A percentile compares a stretch with the other conserved stretches of the same genome.
Evolutionary conservation across 2,113 vertebrate species (phyloP).

Genomic region (Corythornis madagascariensis): DNA sequence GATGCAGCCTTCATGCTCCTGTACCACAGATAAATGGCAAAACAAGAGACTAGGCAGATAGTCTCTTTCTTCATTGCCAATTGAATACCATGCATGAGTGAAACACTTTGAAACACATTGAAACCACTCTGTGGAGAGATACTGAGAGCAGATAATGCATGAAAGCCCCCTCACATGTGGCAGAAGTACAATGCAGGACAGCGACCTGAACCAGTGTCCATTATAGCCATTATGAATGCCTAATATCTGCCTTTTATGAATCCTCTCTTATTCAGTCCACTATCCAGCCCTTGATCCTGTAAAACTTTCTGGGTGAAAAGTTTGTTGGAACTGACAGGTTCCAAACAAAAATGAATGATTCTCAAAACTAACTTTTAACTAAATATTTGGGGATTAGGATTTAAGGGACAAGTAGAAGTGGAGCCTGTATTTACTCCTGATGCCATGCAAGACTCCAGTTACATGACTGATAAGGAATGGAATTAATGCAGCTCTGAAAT

Average conservation of each 20-base stretch:
- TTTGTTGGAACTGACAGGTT: fast-evolving
- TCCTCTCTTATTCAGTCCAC: neutral
- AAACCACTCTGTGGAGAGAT: neutral
- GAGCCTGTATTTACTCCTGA: neutral
- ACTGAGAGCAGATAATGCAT: neutral
- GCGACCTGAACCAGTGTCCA: fast-evolving
- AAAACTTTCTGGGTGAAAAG: neutral
- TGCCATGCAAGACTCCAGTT: neutral
- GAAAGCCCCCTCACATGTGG: neutral
- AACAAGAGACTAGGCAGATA: neutral
- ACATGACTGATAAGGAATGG: neutral
- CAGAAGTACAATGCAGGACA: neutral
- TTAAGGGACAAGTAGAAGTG: neutral
- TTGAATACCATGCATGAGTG: fast-evolving
- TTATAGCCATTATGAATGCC: neutral
- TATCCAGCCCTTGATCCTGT: neutral
- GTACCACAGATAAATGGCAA: neutral
- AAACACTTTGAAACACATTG: neutral
- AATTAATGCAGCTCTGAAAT: neutral
- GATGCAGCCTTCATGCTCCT: neutral
- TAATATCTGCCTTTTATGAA: neutral
- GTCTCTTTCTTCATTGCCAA: neutral
- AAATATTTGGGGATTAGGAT: neutral
- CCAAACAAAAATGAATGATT: neutral
- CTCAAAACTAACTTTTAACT: neutral